These are phyloP conservation scores for Zaprionus camerounensis DNA, from an alignment of 1,140 invertebrate genomes.

Conservation along the genomic window DNA sequence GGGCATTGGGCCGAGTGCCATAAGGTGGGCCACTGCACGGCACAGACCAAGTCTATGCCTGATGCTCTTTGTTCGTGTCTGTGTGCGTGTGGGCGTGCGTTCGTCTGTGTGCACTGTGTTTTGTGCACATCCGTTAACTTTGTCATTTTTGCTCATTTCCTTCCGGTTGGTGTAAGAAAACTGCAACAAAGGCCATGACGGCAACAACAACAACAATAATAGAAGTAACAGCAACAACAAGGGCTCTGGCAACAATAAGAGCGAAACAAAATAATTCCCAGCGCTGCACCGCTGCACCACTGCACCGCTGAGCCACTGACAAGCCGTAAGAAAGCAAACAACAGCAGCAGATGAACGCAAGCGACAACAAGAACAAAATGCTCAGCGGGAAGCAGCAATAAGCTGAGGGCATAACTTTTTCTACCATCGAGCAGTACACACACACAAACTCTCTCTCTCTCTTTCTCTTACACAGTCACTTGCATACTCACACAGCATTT, in stretches of 20 bases:
- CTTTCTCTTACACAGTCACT: conserved; percentile 1
- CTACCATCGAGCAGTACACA: conserved; percentile 39
- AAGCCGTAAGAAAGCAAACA: conserved; percentile 76
- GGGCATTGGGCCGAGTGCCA: conserved; percentile 60
- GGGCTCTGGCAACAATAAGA: conserved; percentile 12
- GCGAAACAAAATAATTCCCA: conserved; percentile 76
- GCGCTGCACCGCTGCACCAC: conserved; percentile 61
- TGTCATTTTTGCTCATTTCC: conserved; percentile 83
- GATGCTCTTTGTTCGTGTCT: background rate
- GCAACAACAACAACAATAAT: conserved; percentile 21
- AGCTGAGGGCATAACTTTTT: conserved; percentile 77
- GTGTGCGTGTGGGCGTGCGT: conserved; percentile 22
- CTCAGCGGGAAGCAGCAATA: conserved; percentile 76
- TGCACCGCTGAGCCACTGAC: conserved; percentile 78
- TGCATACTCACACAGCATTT: conserved; percentile 40
- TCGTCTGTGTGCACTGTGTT: conserved; percentile 67
- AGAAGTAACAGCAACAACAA: conserved; percentile 18
- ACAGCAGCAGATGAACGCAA: conserved; percentile 63
- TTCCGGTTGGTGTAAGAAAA: conserved; percentile 76
- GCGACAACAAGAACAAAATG: conserved; percentile 51
- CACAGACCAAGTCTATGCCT: conserved; percentile 8
- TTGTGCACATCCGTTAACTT: conserved; percentile 83
- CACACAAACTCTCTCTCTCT: conserved; percentile 22
- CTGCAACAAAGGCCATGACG: conserved; percentile 50
- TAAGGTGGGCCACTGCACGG: conserved; percentile 5